A percentile compares a stretch with the other conserved stretches of the same genome.
phyloP scores from a whole-genome alignment of 2,797 vertebrate species.

The Dipus sagitta region DNA sequence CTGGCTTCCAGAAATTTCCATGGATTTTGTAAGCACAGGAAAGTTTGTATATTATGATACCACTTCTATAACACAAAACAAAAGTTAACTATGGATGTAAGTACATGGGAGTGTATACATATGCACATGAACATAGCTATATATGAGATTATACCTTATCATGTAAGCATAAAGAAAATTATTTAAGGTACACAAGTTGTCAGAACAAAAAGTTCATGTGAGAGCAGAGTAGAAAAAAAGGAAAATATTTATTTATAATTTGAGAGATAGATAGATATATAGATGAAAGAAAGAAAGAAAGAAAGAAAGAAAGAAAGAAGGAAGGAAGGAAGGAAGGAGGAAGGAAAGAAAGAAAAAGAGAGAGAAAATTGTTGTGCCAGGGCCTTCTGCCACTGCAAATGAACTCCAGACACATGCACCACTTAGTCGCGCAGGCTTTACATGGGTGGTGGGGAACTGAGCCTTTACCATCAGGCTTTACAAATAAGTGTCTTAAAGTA shows the following conservation, averaged over 20 bases:
- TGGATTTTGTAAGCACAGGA: not conserved
- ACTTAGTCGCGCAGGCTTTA: too few species aligned
- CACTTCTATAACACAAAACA: constrained; percentile 5
- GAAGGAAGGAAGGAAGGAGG: too few species aligned
- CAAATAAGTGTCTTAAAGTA: too few species aligned
- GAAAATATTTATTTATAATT: not conserved
- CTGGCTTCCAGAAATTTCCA: not conserved
- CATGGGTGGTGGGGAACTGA: too few species aligned
- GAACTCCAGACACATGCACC: too few species aligned
- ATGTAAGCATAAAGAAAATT: not conserved
- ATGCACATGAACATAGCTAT: not conserved
- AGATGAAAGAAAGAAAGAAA: too few species aligned
- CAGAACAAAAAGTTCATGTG: not conserved
- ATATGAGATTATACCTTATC: not conserved
- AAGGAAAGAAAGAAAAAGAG: too few species aligned
- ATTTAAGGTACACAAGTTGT: not conserved
- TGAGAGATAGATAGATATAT: too few species aligned
- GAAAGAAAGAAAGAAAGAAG: too few species aligned
- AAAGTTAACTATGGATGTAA: not conserved
- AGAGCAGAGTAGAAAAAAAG: not conserved
- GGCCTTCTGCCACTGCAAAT: too few species aligned
- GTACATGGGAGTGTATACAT: not conserved
- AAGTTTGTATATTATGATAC: not conserved
- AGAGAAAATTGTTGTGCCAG: too few species aligned
- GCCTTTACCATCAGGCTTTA: too few species aligned